A percentile compares a stretch with the other conserved stretches of the same genome.
Conservation (phyloP, 2,888 invertebrate genomes). For the Apodemia zela region DNA sequence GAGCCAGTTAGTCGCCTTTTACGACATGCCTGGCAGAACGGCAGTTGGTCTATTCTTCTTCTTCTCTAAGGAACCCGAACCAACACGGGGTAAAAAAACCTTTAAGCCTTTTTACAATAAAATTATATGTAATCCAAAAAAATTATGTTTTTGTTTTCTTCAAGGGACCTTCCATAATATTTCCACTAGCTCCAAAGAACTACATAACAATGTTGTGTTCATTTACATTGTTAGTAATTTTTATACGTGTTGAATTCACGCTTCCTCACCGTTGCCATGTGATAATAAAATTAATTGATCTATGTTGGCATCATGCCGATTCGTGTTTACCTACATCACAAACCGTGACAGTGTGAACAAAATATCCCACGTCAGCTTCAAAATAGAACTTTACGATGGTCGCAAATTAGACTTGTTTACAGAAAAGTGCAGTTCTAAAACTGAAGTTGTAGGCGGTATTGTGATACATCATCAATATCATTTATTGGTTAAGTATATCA, state of each 20-base stretch:
- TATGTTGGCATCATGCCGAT: background rate
- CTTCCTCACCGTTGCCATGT: conserved; percentile 1
- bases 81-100: no score
- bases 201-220: background rate
- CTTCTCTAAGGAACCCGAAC: no score
- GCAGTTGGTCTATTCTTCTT: no score
- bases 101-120: no score
- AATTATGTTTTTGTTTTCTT: background rate
- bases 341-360: conserved; percentile 5
- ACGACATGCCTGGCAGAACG: no score
- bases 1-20: no score
- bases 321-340: background rate
- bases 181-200: background rate
- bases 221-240: background rate
- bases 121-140: no score
- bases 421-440: conserved; percentile 10
- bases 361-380: background rate
- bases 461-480: background rate
- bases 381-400: conserved; percentile 11
- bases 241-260: background rate
- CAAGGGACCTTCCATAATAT: background rate
- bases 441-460: conserved; percentile 10
- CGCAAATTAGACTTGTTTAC: conserved; percentile 9
- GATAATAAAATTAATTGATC: conserved; percentile 4
- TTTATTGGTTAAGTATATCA: background rate